phyloP scores from a whole-genome alignment of 2,888 invertebrate species.

The Oligia fasciuncula region DNA sequence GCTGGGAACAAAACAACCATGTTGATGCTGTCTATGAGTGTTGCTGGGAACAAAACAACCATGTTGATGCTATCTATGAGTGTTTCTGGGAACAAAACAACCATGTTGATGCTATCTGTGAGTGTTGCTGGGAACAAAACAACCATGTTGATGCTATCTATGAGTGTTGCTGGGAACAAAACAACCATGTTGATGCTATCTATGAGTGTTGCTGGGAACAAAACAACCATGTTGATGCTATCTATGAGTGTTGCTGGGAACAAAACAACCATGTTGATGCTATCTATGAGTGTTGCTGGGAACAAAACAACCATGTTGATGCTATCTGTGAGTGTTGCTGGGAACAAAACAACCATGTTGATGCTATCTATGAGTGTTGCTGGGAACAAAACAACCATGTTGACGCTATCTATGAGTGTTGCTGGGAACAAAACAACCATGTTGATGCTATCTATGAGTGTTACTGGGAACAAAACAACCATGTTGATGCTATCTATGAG shows the following conservation, averaged over 20 bases:
- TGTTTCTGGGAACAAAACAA: constrained; percentile 34
- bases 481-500: constrained; percentile 22
- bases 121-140: constrained; percentile 33
- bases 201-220: constrained; percentile 10
- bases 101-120: constrained; percentile 23
- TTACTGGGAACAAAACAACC: constrained; percentile 35
- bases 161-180: constrained; percentile 27
- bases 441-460: constrained; percentile 24
- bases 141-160: constrained; percentile 27
- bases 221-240: constrained; percentile 40
- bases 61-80: constrained; percentile 22
- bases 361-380: constrained; percentile 20
- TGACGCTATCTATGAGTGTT: constrained; percentile 20
- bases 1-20: constrained; percentile 1
- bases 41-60: constrained; percentile 36
- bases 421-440: constrained; percentile 36
- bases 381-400: constrained; percentile 36
- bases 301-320: constrained; percentile 41
- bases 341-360: constrained; percentile 40
- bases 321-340: constrained; percentile 15
- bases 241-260: constrained; percentile 7
- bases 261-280: constrained; percentile 43
- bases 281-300: constrained; percentile 11
- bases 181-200: constrained; percentile 33
- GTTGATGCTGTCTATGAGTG: constrained; percentile 23